Evolutionary conservation across 1,140 invertebrate genomes (phyloP).

Genomic region (Leptopilina boulardi): DNA sequence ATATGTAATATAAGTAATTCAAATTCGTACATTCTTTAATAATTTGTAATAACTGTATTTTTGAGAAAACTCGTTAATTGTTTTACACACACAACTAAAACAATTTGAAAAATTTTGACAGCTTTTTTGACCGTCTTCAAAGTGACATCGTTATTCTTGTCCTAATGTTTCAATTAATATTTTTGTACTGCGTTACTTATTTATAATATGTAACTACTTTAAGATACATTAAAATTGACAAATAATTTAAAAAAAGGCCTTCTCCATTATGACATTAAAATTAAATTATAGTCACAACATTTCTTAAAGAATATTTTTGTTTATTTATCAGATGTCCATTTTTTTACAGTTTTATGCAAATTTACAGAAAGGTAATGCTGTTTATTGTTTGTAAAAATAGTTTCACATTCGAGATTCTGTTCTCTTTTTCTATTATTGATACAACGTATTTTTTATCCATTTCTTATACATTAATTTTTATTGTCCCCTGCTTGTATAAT

Average conservation of each 20-base stretch:
- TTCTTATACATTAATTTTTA: conserved; percentile 30
- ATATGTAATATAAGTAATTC: conserved; percentile 64
- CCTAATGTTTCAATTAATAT: conserved; percentile 59
- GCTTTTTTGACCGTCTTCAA: conserved; percentile 8
- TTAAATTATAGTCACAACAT: neutral
- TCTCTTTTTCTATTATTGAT: conserved; percentile 40
- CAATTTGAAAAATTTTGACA: conserved; percentile 24
- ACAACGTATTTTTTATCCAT: conserved; percentile 46
- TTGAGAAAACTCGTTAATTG: conserved; percentile 8
- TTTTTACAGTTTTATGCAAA: conserved; percentile 26
- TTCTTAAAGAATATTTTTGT: conserved; percentile 11
- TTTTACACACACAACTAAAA: conserved; percentile 36
- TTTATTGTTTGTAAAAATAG: conserved; percentile 38
- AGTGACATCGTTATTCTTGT: conserved; percentile 22
- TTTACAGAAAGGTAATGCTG: conserved; percentile 20
- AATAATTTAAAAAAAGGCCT: conserved; percentile 46
- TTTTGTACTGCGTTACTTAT: conserved; percentile 66
- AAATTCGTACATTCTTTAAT: conserved; percentile 34
- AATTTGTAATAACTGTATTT: conserved; percentile 35
- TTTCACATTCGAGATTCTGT: conserved; percentile 36
- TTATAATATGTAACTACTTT: conserved; percentile 53
- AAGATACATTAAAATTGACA: conserved; percentile 54
- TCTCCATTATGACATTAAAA: conserved; percentile 33
- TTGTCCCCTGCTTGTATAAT: conserved; percentile 21
- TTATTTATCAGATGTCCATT: conserved; percentile 23